Conservation (phyloP, 2,113 vertebrate species). For the Rhynchopsitta pachyrhyncha region DNA sequence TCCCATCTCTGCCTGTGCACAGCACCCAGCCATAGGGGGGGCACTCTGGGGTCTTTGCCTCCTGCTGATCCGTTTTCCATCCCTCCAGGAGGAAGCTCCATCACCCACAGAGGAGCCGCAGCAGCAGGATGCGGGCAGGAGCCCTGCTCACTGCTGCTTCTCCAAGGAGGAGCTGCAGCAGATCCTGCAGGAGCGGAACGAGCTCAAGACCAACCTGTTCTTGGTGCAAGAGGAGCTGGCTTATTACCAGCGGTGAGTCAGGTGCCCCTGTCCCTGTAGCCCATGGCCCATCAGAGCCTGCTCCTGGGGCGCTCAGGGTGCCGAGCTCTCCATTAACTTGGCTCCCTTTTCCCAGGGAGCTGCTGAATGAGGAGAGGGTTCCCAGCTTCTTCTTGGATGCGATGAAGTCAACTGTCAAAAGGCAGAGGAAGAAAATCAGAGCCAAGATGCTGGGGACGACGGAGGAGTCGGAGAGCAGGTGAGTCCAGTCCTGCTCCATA, state of each 20-base stretch:
- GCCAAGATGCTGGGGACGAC: conserved; percentile 92
- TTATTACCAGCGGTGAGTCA: conserved; percentile 88
- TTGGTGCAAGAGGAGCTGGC: conserved; percentile 92
- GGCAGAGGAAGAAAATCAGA: conserved; percentile 88
- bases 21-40: not conserved
- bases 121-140: not conserved
- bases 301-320: rapidly evolving
- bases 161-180: conserved; percentile 90
- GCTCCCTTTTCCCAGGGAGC: conserved; percentile 79
- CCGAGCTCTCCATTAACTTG: not conserved
- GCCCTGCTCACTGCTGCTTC: conserved; percentile 75
- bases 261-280: not conserved
- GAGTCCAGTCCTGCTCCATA: not conserved
- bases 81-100: not conserved
- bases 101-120: rapidly evolving
- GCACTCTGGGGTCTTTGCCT: not conserved
- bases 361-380: conserved; percentile 86
- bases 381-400: conserved; percentile 87
- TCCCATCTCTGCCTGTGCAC: not conserved
- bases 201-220: conserved; percentile 94
- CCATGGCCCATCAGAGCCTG: not conserved
- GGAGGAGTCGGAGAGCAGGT: conserved; percentile 86
- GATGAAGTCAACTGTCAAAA: conserved; percentile 84
- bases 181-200: conserved; percentile 91
- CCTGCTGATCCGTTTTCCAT: not conserved